Base-by-base conservation (phyloP, 2,797 vertebrate genomes). In the Phoebastria nigripes region DNA sequence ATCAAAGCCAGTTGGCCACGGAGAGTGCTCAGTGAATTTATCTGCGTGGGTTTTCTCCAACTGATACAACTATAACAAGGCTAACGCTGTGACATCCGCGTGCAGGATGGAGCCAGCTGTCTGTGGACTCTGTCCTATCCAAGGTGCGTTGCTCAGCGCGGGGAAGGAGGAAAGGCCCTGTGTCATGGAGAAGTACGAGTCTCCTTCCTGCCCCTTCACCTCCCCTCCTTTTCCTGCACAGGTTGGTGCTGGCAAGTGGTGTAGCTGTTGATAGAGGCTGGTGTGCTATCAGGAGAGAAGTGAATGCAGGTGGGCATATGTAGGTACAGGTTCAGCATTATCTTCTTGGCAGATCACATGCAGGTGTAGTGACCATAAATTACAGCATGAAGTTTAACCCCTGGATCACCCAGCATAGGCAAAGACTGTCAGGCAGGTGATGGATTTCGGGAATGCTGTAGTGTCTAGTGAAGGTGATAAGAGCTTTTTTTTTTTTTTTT, bases 321-420 rank as follows among this genome's bases (percentile, higher is more conserved):
- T 18, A 25, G 24, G 33, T 25, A 16, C 8, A 4, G 16, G 65
- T 26, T 25, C 33, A 35, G 44, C 22, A 6, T 67, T 26, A 46
- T 35, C 33, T 35, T 67, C 24, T 47, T 4, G 11, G 15, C 24
- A 14, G 44, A 7, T 35, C 8, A 12, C 8, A 9, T 8, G 9
- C 16, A 4, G 12, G 22, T 35, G 44, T 4, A 9, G 61, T 1
- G 35, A 19, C 6, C 3, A 3, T 7, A 4, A 39, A 25, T 46
- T 4, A 9, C 65, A 62, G 3, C 4, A 4, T 44, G 24, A 55
- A 42, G 3, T 46, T 67, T 59, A 59, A 71, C 11, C 21, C 44
- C 31, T 24, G 15, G 11, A 13, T 35, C 14, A 19, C 4, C 1
- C 39, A 22, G 19, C 1, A 0, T 1, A 37, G 13, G 22, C 7